Base-by-base conservation (phyloP, 2,797 vertebrate genomes). In the Sebastes hubbsi region DNA sequence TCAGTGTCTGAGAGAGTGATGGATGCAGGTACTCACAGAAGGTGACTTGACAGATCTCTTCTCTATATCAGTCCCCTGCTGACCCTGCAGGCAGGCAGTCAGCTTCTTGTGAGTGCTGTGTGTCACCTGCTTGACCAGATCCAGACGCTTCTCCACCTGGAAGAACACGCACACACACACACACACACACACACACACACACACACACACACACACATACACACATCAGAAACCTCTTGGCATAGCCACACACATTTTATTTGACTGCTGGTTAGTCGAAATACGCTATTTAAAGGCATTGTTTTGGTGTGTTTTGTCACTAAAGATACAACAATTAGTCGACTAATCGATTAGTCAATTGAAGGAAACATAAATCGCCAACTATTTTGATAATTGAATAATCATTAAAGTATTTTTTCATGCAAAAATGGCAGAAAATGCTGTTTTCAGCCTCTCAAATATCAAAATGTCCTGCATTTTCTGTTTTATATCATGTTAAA, bases 81-180 rank as follows among this genome's bases (percentile, higher is more conserved):
- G 98, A 84, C 98, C 98, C 94, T 99, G 98, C 82, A 99, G 96
- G 91, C 98, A 99, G 72, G 97, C 97, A 0, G 97, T 97, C 86
- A 99, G 96, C 92, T 99, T 99, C 95, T 99, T 99, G 94, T 99
- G 98, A 22, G 98, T 99, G 95, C 98, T 98, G 93, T 99, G 98
- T 25, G 97, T 96, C 81, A 99, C 98, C 89, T 99, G 98, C 90
- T 99, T 99, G 89, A 99, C 98, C 92, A 99, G 93, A 91, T 99
- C 98, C 95, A 99, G 93, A 29, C 98, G 97, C 91, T 99, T 99
- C 95, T 99, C 98, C 91, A 99, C 98, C 98, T 99, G 92, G 0
- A 62, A 0, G n/a, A 29, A 64, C 34, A 64, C 8, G 71, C 54
- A 65, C 2, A 2, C 6, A 54, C 36, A 66, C 20, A 66, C 54